phyloP scores from a whole-genome alignment of 2,888 invertebrate species.

The Lamellibrachia satsuma region DNA sequence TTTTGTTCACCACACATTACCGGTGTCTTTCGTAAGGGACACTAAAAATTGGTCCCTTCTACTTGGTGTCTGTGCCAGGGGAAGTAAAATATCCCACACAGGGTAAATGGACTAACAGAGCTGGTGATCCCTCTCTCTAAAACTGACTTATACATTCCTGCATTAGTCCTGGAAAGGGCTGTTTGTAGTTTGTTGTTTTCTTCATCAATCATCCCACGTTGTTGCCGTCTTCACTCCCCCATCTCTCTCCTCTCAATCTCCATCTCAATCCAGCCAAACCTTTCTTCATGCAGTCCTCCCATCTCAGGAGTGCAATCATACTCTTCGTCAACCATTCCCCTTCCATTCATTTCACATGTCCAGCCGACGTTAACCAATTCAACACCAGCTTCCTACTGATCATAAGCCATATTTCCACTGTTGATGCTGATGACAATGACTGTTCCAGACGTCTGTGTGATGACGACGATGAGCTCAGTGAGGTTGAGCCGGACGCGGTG shows the following conservation, averaged over 20 bases:
- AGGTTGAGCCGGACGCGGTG: constrained; percentile 95
- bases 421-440: background rate
- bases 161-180: no score
- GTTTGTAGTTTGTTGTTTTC: no score
- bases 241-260: background rate
- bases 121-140: no score
- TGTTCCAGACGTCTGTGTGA: constrained; percentile 63
- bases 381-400: background rate
- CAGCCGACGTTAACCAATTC: background rate
- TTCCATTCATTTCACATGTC: background rate
- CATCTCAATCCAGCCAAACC: background rate
- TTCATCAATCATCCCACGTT: background rate
- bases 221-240: background rate
- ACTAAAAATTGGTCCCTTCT: no score
- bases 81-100: no score
- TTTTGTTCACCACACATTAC: no score
- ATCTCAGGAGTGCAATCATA: background rate
- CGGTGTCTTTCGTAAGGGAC: no score
- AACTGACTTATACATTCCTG: no score
- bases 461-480: constrained; percentile 94
- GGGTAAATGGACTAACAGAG: no score
- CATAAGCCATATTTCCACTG: no score
- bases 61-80: no score
- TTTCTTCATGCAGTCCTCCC: background rate
- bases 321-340: background rate